Base-by-base conservation (phyloP, 2,797 vertebrate genomes). In the Enteromius argenteus region DNA sequence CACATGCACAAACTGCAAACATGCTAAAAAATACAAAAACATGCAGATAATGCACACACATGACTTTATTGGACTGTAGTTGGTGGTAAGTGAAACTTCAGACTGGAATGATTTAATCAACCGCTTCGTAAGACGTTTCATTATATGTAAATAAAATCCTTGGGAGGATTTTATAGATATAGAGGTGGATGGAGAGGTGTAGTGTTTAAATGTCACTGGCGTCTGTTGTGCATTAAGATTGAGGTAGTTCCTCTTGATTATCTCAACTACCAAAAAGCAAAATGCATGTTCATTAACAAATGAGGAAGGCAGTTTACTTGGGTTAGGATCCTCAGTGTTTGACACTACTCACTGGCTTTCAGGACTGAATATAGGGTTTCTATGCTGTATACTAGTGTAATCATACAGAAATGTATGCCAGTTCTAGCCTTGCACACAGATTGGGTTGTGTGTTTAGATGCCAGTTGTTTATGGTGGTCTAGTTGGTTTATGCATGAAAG, bases 1-100 rank as follows among this genome's bases (percentile, higher is more conserved):
- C 60, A 42, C 32, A 35, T 64, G 46, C 51, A 32, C 37, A 88
- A 64, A 13, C 35, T 27, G 46, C 78, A 62, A 37, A 5, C 32
- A 30, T 42, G 32, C 58, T 68, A 17, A 35, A 74, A 72, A 73
- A 15, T 37, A 69, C 35, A 49, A 14, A 21, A 75, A 39, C 3
- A 64, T 83, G 49, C 72, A 44, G 35, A 44, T 32, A 68, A 30
- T 56, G 73, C 60, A 42, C 23, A 42, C n/a, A 23, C 5, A 14
- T 81, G 69, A 62, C 81, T 27, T 1, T 42, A 44, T 81, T n/a
- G 9, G 4, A 68, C 46, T 19, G 4, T 60, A 14, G 17, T 35
- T 32, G 13, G 39, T 5, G 7, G 2, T 14, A 30, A 37, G 30
- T 80, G 46, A 30, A 69, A 35, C 51, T 44, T 56, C 51, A 60